Evolutionary conservation across 2,113 vertebrate genomes (phyloP), one percentile per base, ranked within the genome.

Genomic region (Odontesthes bonariensis): DNA sequence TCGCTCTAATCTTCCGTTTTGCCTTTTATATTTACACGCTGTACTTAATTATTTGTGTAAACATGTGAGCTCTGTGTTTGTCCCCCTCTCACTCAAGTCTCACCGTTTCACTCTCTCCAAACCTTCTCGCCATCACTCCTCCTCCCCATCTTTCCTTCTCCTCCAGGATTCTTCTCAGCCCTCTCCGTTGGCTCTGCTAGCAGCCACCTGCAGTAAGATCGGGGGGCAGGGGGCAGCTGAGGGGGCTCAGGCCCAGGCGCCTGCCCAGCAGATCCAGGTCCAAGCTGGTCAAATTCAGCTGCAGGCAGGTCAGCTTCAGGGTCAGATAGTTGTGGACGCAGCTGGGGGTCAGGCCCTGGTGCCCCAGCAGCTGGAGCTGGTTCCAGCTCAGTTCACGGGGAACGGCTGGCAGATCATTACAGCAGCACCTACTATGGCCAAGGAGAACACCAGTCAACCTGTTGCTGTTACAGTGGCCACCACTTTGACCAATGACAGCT

Each of bases 131-230:
- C 44, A 40, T 70, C 22, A 22, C 7, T 49, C 33, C 20, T 32
- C 54, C 32, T 8, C 61, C 73, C 56, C n/a, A n/a, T 49, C 53
- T 56, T 42, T 64, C 61, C n/a, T 27, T 61, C 20, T 61, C 59
- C 54, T 78, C 49, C 69, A 99, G 98, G 98, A 99, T 94, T 96
- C 97, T 87, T 96, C 97, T 79, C 98, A 99, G 91, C 97, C 98
- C 83, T 99, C 98, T 84, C 98, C 98, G 85, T 93, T 99, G 1
- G 98, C 98, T 93, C 94, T 99, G 90, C 95, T 99, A 79, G 98
- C 98, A 77, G 98, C 98, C 84, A 99, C 98, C 91, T 99, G 98
- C 97, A 99, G 98, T 95, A 99, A 99, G 94, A 99, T 99, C 92
- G 98, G 98, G 92, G 98, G 97, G 79, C 92, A 93, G 87, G 90